Base-by-base conservation (phyloP, 2,113 vertebrate species). In the Athene noctua region DNA sequence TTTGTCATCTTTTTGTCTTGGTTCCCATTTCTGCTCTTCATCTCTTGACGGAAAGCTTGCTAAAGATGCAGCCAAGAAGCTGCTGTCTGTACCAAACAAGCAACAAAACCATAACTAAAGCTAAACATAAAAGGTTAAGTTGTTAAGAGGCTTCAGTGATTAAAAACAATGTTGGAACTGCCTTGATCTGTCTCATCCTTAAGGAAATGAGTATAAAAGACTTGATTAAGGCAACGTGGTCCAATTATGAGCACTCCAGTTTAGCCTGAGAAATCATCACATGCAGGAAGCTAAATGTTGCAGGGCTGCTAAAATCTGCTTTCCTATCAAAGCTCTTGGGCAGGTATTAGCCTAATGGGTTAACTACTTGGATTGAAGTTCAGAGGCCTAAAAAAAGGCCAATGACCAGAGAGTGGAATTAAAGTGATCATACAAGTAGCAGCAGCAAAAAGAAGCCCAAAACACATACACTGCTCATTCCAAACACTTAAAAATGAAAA, bases 1-100 rank as follows among this genome's bases (percentile, higher is more conserved):
- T 77, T 96, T 97, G 65, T 95, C 87, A 12, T 94, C 95, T 79
- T 92, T 94, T 10, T 54, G 75, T 67, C 83, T 97, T 47, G 51
- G 81, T 54, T 90, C 70, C 36, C 78, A 92, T 91, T 96, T 95
- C 61, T 58, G 88, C 62, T 97, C 89, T 85, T 97, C 86, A 3
- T 97, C 97, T 72, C 86, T 94, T 21, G 97, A 97, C 44, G 98
- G 97, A 89, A 97, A 97, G 47, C 92, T 77, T 82, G 96, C 97
- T 94, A 97, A 98, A 75, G 97, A 97, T 58, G 98, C 96, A 80
- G 98, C 92, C 70, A 98, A 55, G 5, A 94, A 94, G 22, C 90
- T 95, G 34, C 92, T 95, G 22, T 85, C 97, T 96, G 80, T 62
- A 94, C 27, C 91, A 94, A 62, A 74, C 5, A 84, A 87, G 75